phyloP scores from a whole-genome alignment of 2,797 vertebrate genomes.

The Poeciliopsis paucimaculata region DNA sequence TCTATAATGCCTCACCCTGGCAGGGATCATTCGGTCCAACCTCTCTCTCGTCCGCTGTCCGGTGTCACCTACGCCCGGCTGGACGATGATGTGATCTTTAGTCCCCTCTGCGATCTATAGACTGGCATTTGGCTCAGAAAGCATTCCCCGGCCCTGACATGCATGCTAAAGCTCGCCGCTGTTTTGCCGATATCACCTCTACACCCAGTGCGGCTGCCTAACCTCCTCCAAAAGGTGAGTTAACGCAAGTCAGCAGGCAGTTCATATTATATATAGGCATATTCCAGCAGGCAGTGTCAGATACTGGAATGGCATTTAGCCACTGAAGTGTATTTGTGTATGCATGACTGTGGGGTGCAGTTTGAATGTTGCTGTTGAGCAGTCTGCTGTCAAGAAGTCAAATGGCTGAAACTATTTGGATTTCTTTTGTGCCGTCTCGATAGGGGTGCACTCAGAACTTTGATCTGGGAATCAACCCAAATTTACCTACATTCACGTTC shows the following conservation, averaged over 20 bases:
- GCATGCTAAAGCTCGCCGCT: constrained; percentile 91
- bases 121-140: constrained; percentile 99
- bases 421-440: too few species aligned
- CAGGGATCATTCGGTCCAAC: constrained; percentile 91
- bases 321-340: constrained; percentile 49
- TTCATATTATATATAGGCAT: constrained; percentile 33
- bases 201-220: constrained; percentile 18
- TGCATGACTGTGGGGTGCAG: constrained; percentile 15
- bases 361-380: too few species aligned
- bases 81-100: constrained; percentile 99
- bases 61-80: constrained; percentile 93
- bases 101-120: constrained; percentile 97
- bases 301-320: constrained; percentile 67
- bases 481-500: too few species aligned
- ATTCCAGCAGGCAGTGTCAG: constrained; percentile 66
- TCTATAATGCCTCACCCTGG: constrained; percentile 94
- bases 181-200: constrained; percentile 84
- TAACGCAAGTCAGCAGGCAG: constrained; percentile 69
- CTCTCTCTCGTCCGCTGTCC: constrained; percentile 68
- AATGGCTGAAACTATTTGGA: too few species aligned
- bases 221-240: constrained; percentile 57
- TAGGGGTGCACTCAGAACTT: too few species aligned
- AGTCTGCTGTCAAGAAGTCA: too few species aligned
- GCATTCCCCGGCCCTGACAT: constrained; percentile 85
- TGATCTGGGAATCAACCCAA: too few species aligned